Percentiles rank a stretch among this genome's conserved stretches.
phyloP scores from a whole-genome alignment of 2,888 invertebrate species.

The Leptinotarsa tumamoca region DNA sequence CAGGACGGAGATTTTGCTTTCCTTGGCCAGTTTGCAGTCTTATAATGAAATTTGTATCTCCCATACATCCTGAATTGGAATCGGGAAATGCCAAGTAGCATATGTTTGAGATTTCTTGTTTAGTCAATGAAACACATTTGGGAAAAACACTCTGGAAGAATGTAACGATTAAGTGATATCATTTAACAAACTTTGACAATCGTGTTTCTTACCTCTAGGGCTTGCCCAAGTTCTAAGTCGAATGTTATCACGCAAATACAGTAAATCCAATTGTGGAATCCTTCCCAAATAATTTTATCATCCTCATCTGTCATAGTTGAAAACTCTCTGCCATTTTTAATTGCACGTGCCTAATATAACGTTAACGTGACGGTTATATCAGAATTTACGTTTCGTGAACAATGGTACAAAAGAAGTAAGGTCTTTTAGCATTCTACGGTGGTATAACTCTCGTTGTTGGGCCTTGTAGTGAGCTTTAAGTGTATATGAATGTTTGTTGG shows the following conservation, averaged over 20 bases:
- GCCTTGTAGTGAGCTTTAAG: no score
- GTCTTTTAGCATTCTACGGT: slow-evolving; percentile 26
- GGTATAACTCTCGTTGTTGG: not conserved
- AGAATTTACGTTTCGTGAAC: no score
- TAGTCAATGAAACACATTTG: slow-evolving; percentile 79
- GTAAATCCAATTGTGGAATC: slow-evolving; percentile 93
- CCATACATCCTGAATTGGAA: slow-evolving; percentile 99
- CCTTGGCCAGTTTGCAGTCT: slow-evolving; percentile 81
- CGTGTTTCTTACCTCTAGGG: slow-evolving; percentile 81
- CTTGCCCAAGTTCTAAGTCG: slow-evolving; percentile 98
- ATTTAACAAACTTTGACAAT: slow-evolving; percentile 20
- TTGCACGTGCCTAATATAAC: not conserved
- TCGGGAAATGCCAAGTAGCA: slow-evolving; percentile 99
- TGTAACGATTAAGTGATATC: slow-evolving; percentile 29
- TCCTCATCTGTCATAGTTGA: slow-evolving; percentile 54
- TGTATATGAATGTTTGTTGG: no score
- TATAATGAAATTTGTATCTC: slow-evolving; percentile 97
- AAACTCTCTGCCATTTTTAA: slow-evolving; percentile 18
- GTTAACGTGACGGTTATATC: not conserved
- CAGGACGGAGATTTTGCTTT: slow-evolving; percentile 67
- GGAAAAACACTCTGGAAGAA: slow-evolving; percentile 82
- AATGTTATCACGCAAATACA: slow-evolving; percentile 99
- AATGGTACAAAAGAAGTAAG: slow-evolving; percentile 26
- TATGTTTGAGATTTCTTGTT: slow-evolving; percentile 91
- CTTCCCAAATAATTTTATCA: slow-evolving; percentile 71